Base-by-base conservation (phyloP, 1,140 invertebrate species). In the Sminthurides bifidus region DNA sequence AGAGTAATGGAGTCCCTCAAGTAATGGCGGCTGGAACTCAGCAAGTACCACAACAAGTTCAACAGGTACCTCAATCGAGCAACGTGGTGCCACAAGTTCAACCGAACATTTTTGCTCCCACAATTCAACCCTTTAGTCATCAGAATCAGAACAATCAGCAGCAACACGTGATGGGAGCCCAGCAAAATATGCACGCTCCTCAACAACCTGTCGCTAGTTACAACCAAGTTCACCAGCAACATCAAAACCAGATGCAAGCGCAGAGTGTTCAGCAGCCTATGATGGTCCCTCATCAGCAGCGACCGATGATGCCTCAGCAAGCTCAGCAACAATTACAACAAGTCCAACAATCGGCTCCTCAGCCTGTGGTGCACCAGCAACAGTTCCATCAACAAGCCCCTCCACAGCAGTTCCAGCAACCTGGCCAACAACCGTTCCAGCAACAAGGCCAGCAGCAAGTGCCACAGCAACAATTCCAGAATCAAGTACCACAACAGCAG, bases 401-500 rank as follows among this genome's bases (percentile, higher is more conserved):
- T 10, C 27, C 8, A 19, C 30, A 19, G 5, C 41, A 21, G 6
- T 19, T 45, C 23, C 6, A n/a, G 4, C 49, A 35, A 38, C 52
- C n/a, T 3, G 17, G 30, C 10, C 52, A 30, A 30, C 52, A 30
- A 44, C 38, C 14, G 14, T 48, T 10, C 23, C 52, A 54, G 23
- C 30, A 19, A 35, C n/a, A n/a, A n/a, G n/a, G n/a, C n/a, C n/a
- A n/a, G 8, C 21, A 23, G 4, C 45, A 48, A 29, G 33, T 46
- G 1, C 35, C 33, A 17, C 53, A 19, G 19, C 44, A 37, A 26
- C 29, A 37, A 40, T 37, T 19, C 10, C 41, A 43, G 41, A 53
- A 56, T 19, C 56, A 57, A 57, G 12, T 14, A 3, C 49, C 27
- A 54, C 48, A 56, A 33, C 1, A 23, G 45, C 26, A 35, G 26